phyloP scores from a whole-genome alignment of 2,797 vertebrate genomes.

The Amblyopsis hoosieri region DNA sequence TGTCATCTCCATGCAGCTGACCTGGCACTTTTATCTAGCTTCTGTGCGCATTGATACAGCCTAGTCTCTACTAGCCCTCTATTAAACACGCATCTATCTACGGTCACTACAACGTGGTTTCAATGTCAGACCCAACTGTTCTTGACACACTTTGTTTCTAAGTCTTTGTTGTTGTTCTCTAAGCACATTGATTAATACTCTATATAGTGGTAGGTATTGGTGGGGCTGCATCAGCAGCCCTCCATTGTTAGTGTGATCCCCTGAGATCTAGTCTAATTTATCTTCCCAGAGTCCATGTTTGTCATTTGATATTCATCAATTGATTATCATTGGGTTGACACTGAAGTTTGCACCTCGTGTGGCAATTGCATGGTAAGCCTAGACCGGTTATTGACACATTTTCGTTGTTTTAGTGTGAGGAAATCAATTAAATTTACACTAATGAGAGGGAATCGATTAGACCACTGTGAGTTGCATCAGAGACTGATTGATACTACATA shows the following conservation, averaged over 20 bases:
- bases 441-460: constrained; percentile 65
- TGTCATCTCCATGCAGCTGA: constrained; percentile 62
- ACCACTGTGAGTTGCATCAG: constrained; percentile 36
- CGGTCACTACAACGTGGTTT: constrained; percentile 8
- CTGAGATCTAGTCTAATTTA: constrained; percentile 37
- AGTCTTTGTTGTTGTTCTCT: constrained; percentile 32
- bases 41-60: constrained; percentile 37
- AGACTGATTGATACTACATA: constrained; percentile 30
- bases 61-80: constrained; percentile 20
- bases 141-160: constrained; percentile 7
- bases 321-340: constrained; percentile 54
- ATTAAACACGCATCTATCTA: constrained; percentile 1
- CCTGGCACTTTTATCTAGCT: constrained; percentile 57
- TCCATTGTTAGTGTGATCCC: constrained; percentile 12
- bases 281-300: constrained; percentile 35
- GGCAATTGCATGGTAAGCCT: constrained; percentile 51
- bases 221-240: constrained; percentile 17
- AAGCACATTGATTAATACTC: constrained; percentile 28
- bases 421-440: constrained; percentile 61
- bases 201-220: constrained; percentile 12
- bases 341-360: constrained; percentile 40
- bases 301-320: constrained; percentile 67
- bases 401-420: constrained; percentile 63
- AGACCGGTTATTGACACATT: constrained; percentile 62
- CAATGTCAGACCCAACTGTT: constrained; percentile 16